Evolutionary conservation across 2,797 vertebrate genomes (phyloP), one percentile per base, ranked within the genome.

Genomic region (Anomalospiza imberbis): DNA sequence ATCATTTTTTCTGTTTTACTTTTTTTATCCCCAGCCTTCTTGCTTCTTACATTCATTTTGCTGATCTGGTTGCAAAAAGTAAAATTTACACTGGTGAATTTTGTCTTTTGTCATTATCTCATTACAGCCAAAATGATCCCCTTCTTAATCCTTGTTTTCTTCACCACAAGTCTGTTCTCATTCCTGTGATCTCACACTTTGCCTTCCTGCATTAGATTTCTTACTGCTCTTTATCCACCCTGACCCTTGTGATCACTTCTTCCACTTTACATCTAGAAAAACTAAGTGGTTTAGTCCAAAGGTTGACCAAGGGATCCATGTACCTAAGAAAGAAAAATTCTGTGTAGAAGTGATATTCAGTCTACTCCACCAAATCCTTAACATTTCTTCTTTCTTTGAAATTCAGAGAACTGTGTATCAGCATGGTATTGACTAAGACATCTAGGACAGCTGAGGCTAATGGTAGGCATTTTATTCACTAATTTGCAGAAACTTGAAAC

Each of bases 401-500:
- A 19, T 85, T 62, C 36, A 76, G 34, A 77, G 9, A 22, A 62
- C 11, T 4, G 1, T 34, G 7, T 60, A 42, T 73, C 16, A 73
- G 5, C 15, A 36, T 19, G 10, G 22, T 58, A 38, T 9, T n/a
- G 61, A 42, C n/a, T 82, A 58, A 55, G n/a, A 68, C 22, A 76
- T 65, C 45, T 70, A 26, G 14, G 32, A 45, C 14, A 81, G 28
- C 18, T 42, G 34, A 53, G 26, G 9, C 14, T 58, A 14, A 4
- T 40, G 4, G 12, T 57, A 76, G 47, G 44, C 25, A 73, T 70
- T 81, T 67, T 51, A 54, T 67, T 94, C 31, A 75, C 10, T 79
- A 45, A 87, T 77, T 81, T 94, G 18, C n/a, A 85, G 88, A 75
- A 93, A 91, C 40, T 53, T 60, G 24, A 86, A 97, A 45, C 25